These are phyloP conservation scores for Sceloporus undulatus DNA, from an alignment of 2,113 vertebrate species.

Conservation along the genomic window DNA sequence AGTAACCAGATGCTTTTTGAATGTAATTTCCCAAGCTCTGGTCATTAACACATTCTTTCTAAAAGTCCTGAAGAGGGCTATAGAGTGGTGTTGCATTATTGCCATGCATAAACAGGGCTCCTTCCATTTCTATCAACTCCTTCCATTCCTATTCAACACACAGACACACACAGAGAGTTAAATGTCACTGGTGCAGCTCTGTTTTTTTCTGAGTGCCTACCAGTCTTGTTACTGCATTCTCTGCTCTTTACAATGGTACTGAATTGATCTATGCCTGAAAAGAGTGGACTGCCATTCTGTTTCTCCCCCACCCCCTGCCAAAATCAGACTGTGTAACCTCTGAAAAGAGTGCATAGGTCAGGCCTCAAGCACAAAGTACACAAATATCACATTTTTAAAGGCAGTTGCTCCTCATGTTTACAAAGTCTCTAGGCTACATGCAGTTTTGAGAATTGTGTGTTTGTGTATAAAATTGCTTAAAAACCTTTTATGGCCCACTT, in stretches of 20 bases:
- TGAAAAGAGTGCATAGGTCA: not conserved
- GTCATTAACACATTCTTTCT: not conserved
- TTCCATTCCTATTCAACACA: no score
- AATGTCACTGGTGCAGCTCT: not conserved
- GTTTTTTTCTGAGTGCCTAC: not conserved
- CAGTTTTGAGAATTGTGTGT: no score
- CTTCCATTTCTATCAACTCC: not conserved
- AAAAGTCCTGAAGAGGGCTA: not conserved
- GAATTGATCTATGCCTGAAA: not conserved
- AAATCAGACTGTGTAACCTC: no score
- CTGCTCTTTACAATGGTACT: not conserved
- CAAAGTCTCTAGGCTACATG: not conserved
- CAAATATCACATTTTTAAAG: not conserved
- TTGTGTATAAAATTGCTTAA: not conserved
- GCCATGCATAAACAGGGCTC: not conserved
- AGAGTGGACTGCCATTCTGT: no score
- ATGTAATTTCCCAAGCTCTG: not conserved
- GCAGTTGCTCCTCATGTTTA: not conserved
- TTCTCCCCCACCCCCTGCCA: no score
- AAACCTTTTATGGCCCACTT: not conserved
- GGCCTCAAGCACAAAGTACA: not conserved
- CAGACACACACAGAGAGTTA: not conserved
- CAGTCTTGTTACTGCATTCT: not conserved
- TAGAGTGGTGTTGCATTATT: not conserved
- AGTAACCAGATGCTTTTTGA: not conserved